Conservation (phyloP, 2,113 vertebrate genomes). For the Gorsachius goisagi region DNA sequence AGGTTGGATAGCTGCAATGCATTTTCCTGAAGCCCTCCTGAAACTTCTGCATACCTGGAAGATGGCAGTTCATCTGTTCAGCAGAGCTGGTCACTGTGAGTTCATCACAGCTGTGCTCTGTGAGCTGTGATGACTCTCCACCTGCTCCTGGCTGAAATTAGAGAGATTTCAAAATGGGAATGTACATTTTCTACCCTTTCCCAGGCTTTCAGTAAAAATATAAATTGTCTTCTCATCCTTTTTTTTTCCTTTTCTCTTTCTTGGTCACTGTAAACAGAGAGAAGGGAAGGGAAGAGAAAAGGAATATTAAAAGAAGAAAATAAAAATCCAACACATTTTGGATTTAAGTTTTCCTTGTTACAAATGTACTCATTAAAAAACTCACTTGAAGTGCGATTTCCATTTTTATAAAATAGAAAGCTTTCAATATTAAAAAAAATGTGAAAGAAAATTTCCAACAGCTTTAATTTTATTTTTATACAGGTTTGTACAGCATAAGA, state of each 20-base stretch:
- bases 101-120: neutral
- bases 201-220: neutral
- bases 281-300: neutral
- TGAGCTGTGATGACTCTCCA: neutral
- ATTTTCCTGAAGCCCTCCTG: neutral
- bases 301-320: neutral
- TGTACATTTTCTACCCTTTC: neutral
- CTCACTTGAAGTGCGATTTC: neutral
- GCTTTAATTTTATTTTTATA: neutral
- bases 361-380: neutral
- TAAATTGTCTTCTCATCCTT: neutral
- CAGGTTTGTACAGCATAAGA: neutral
- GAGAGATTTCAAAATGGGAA: neutral
- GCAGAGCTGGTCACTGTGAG: fast-evolving
- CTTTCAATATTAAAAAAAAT: neutral
- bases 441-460: neutral
- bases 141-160: neutral
- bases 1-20: neutral
- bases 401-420: neutral
- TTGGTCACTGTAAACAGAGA: neutral
- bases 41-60: neutral
- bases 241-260: neutral
- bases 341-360: neutral
- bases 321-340: neutral
- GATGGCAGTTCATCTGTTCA: neutral